These are phyloP conservation scores for Leucoma salicis DNA, from an alignment of 2,888 invertebrate genomes.

Conservation along the genomic window DNA sequence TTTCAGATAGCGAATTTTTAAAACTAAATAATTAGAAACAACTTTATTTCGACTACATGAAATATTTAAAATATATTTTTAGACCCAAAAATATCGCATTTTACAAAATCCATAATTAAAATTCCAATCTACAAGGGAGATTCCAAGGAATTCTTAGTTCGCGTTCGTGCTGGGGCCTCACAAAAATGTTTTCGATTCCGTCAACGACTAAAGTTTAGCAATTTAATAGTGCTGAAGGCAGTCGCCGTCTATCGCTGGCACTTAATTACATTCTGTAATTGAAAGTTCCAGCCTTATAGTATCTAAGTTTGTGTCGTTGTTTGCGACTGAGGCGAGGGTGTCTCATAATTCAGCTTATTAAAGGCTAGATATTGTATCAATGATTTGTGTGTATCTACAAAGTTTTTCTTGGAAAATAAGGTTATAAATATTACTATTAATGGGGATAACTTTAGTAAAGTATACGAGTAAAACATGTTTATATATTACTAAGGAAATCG, in stretches of 20 bases:
- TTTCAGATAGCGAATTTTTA: too few species aligned
- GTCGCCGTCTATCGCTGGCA: constrained; percentile 52
- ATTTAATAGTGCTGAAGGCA: constrained; percentile 66
- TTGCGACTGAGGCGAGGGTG: constrained; percentile 15
- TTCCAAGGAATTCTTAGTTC: constrained; percentile 25
- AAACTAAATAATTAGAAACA: too few species aligned
- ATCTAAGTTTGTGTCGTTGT: constrained; percentile 38
- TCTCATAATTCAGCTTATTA: constrained; percentile 17
- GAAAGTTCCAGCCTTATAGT: constrained; percentile 63
- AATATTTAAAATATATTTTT: too few species aligned
- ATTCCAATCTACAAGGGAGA: constrained; percentile 39
- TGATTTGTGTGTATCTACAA: constrained; percentile 22
- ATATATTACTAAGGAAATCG: too few species aligned
- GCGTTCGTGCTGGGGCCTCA: constrained; percentile 34
- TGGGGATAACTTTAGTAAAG: too few species aligned
- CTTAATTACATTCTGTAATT: constrained; percentile 73
- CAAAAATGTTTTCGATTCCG: constrained; percentile 63
- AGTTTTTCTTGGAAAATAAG: constrained; percentile 18
- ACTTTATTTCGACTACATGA: too few species aligned
- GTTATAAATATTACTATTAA: constrained; percentile 6
- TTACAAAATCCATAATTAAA: constrained; percentile 31
- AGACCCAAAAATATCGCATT: constrained; percentile 18
- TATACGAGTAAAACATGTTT: too few species aligned
- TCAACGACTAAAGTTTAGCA: constrained; percentile 62
- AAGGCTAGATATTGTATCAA: constrained; percentile 19